Conservation (phyloP, 2,888 invertebrate species). For the Tryphoninae sp. region DNA sequence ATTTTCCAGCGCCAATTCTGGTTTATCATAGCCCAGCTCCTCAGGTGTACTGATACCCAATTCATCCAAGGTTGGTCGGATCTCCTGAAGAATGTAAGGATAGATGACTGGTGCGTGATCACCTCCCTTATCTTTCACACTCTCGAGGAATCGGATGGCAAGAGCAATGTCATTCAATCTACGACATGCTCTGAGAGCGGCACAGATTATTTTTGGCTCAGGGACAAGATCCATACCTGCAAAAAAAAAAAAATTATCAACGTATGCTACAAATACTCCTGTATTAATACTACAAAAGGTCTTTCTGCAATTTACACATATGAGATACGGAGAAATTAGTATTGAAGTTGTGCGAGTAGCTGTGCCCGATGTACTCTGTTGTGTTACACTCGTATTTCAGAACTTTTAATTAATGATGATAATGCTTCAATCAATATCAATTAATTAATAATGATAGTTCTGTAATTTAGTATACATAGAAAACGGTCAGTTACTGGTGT, state of each 20-base stretch:
- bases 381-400: too few species aligned
- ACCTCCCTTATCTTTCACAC: conserved; percentile 94
- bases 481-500: too few species aligned
- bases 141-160: conserved; percentile 95
- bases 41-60: conserved; percentile 96
- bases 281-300: background rate
- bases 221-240: conserved; percentile 96
- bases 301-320: too few species aligned
- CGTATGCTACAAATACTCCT: conserved; percentile 18
- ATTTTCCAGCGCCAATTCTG: conserved; percentile 92
- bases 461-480: too few species aligned
- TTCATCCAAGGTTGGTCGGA: conserved; percentile 95
- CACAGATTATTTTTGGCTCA: conserved; percentile 93
- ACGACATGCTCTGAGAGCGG: conserved; percentile 95
- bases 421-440: too few species aligned
- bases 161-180: conserved; percentile 97
- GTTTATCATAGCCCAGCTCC: conserved; percentile 98
- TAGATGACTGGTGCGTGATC: conserved; percentile 88
- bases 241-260: conserved; percentile 69
- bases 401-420: too few species aligned
- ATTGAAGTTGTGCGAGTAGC: too few species aligned
- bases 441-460: too few species aligned
- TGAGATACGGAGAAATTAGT: too few species aligned
- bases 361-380: too few species aligned
- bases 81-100: conserved; percentile 94